Evolutionary conservation across 2,888 invertebrate genomes (phyloP).

Genomic region (Mylabris sibirica): DNA sequence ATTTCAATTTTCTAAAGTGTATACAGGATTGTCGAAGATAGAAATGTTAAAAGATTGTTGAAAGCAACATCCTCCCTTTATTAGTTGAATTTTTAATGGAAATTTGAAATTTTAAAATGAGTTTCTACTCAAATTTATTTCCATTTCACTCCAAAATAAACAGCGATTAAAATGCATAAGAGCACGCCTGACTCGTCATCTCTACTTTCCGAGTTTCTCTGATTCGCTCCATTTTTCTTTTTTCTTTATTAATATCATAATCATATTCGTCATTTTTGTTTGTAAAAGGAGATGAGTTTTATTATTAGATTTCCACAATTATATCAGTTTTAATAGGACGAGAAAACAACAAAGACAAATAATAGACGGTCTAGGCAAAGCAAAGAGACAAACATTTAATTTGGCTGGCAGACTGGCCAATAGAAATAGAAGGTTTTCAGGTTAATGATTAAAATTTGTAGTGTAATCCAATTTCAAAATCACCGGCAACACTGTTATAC

Average conservation of each 20-base stretch:
- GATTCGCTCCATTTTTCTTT: not conserved
- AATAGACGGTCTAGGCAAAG: not conserved
- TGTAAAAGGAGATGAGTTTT: not conserved
- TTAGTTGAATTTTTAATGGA: slow-evolving; percentile 5
- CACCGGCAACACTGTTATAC: not conserved
- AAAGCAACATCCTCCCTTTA: slow-evolving; percentile 6
- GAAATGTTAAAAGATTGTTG: not conserved
- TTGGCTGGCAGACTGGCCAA: not conserved
- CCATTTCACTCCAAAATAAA: not conserved
- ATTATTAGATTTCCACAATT: not conserved
- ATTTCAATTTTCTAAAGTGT: not conserved
- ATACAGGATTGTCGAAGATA: not conserved
- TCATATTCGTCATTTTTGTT: not conserved
- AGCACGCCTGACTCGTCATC: not conserved
- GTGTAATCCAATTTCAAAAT: not conserved
- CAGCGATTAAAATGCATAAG: slow-evolving; percentile 12
- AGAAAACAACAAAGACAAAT: not conserved
- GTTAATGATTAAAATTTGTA: not conserved
- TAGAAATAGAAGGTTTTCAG: not conserved
- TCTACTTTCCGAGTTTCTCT: not conserved
- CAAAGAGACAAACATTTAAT: not conserved
- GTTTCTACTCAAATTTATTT: slow-evolving; percentile 4
- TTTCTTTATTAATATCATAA: not conserved
- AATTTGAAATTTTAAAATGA: not conserved
- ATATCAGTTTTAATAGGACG: not conserved